phyloP scores from a whole-genome alignment of 2,797 vertebrate species.

The Xenentodon cancila region DNA sequence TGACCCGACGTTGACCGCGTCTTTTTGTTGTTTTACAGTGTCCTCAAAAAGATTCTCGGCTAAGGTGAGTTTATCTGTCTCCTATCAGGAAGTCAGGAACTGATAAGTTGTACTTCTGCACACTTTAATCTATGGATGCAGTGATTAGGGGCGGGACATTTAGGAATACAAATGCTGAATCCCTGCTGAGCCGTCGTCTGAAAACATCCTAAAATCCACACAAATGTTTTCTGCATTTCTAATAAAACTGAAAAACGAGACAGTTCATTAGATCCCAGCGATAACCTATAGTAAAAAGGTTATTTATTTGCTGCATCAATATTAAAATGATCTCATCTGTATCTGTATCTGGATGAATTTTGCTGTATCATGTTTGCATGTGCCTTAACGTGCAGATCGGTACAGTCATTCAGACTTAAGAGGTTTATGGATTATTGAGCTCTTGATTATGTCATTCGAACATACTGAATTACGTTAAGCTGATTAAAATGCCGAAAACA shows the following conservation, averaged over 20 bases:
- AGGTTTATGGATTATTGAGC: neutral
- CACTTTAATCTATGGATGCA: neutral
- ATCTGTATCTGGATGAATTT: neutral
- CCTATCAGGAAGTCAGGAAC: neutral
- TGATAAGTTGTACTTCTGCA: neutral
- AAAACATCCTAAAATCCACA: too few species aligned
- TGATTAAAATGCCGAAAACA: neutral
- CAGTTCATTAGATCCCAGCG: too few species aligned
- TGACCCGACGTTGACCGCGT: conserved; percentile 32
- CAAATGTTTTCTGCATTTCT: too few species aligned
- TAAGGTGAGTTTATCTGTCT: conserved; percentile 85
- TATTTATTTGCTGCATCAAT: too few species aligned
- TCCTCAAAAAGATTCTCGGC: conserved; percentile 95
- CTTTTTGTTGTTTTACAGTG: conserved; percentile 81
- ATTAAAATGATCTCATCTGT: too few species aligned
- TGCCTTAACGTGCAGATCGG: too few species aligned
- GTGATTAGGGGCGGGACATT: neutral
- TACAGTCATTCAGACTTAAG: neutral
- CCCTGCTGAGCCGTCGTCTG: too few species aligned
- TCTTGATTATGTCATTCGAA: neutral
- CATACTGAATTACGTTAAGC: neutral
- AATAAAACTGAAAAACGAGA: too few species aligned
- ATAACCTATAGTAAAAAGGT: too few species aligned
- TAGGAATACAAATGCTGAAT: neutral
- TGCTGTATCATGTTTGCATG: neutral